phyloP scores from a whole-genome alignment of 1,140 invertebrate genomes.

The Drosophila mayri region DNA sequence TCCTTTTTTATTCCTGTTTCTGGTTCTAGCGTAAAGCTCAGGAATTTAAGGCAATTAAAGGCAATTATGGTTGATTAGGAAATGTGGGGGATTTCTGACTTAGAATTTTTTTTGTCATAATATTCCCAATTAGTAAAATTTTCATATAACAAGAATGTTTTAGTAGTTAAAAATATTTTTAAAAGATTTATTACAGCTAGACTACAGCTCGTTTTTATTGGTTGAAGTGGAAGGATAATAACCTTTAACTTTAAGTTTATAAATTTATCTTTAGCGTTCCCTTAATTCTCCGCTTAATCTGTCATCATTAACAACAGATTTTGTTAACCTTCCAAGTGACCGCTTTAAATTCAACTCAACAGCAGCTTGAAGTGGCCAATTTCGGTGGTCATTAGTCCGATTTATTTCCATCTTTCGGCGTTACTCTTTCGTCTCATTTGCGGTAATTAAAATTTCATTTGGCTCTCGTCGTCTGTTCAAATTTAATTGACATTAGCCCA shows the following conservation, averaged over 20 bases:
- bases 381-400: constrained; percentile 48
- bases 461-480: constrained; percentile 59
- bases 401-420: not conserved
- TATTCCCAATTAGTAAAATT: not conserved
- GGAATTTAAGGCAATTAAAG: constrained; percentile 73
- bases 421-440: constrained; percentile 57
- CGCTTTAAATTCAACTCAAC: constrained; percentile 39
- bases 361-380: constrained; percentile 53
- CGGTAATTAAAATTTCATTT: constrained; percentile 83
- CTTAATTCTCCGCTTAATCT: not conserved
- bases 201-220: not conserved
- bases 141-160: not conserved
- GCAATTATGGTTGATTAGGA: constrained; percentile 48
- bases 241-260: too few species aligned
- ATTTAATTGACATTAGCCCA: constrained; percentile 80
- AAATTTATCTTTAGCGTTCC: not conserved
- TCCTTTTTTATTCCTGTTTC: not conserved
- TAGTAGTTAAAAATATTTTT: not conserved
- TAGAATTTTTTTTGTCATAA: too few species aligned
- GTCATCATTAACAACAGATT: constrained; percentile 8
- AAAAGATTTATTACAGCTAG: not conserved
- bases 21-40: not conserved
- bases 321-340: not conserved
- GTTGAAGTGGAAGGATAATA: not conserved
- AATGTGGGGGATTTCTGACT: not conserved